Evolutionary conservation across 2,113 vertebrate genomes (phyloP).

Genomic region (Anolis sagrei): DNA sequence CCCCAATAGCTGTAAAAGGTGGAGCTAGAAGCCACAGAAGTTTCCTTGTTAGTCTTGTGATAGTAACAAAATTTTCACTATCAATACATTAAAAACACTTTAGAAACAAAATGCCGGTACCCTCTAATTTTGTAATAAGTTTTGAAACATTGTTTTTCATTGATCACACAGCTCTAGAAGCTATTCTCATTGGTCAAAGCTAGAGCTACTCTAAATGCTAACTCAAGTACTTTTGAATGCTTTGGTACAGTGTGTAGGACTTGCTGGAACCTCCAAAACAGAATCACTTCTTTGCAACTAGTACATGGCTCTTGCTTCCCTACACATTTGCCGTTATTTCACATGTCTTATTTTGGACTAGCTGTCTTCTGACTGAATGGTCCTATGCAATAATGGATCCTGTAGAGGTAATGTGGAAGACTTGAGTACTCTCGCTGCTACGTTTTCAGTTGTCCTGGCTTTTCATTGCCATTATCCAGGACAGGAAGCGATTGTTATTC

Average conservation of each 20-base stretch:
- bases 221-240: neutral
- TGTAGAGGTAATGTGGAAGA: neutral
- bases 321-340: neutral
- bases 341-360: neutral
- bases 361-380: neutral
- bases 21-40: too few species aligned
- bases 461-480: too few species aligned
- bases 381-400: neutral
- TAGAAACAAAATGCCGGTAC: too few species aligned
- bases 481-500: too few species aligned
- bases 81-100: too few species aligned
- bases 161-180: neutral
- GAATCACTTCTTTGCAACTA: neutral
- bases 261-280: neutral
- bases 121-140: too few species aligned
- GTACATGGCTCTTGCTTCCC: neutral
- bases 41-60: too few species aligned
- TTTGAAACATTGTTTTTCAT: too few species aligned
- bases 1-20: too few species aligned
- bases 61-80: too few species aligned
- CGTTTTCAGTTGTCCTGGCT: too few species aligned
- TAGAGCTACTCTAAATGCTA: neutral
- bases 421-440: too few species aligned
- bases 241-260: neutral
- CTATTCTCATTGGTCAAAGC: neutral